phyloP scores from a whole-genome alignment of 2,888 invertebrate species.

The Synanthedon vespiformis region DNA sequence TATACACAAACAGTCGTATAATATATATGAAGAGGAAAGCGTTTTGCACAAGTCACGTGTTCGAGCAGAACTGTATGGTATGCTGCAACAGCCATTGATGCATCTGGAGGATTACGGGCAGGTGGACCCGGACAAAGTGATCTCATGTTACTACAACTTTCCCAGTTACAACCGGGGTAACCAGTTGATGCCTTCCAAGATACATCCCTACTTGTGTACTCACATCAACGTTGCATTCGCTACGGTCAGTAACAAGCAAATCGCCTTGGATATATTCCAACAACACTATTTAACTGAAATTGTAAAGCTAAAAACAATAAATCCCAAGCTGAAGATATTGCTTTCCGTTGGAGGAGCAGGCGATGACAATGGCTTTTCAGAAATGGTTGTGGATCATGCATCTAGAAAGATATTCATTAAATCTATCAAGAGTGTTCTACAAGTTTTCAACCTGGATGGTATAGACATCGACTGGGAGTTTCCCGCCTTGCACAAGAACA shows the following conservation, averaged over 20 bases:
- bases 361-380: conserved; percentile 73
- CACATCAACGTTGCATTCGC: conserved; percentile 87
- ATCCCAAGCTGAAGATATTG: conserved; percentile 79
- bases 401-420: conserved; percentile 75
- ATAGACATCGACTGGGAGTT: conserved; percentile 91
- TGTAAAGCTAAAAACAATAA: conserved; percentile 66
- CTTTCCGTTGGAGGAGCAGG: conserved; percentile 79
- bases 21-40: background rate
- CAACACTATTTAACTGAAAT: conserved; percentile 43
- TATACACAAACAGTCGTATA: background rate
- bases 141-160: conserved; percentile 79
- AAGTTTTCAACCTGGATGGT: conserved; percentile 73
- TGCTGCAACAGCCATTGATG: background rate
- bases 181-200: conserved; percentile 64
- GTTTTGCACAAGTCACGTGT: background rate
- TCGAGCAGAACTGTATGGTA: background rate
- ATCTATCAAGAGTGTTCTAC: conserved; percentile 65
- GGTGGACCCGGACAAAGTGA: conserved; percentile 18
- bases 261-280: conserved; percentile 63
- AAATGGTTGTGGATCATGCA: conserved; percentile 79
- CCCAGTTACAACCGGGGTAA: conserved; percentile 31
- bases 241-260: conserved; percentile 69
- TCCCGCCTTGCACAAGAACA: conserved; percentile 69
- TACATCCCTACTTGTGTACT: conserved; percentile 82
- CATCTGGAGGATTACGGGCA: background rate